Evolutionary conservation across 2,797 vertebrate species (phyloP).

Genomic region (Mormyrops boulengeri): DNA sequence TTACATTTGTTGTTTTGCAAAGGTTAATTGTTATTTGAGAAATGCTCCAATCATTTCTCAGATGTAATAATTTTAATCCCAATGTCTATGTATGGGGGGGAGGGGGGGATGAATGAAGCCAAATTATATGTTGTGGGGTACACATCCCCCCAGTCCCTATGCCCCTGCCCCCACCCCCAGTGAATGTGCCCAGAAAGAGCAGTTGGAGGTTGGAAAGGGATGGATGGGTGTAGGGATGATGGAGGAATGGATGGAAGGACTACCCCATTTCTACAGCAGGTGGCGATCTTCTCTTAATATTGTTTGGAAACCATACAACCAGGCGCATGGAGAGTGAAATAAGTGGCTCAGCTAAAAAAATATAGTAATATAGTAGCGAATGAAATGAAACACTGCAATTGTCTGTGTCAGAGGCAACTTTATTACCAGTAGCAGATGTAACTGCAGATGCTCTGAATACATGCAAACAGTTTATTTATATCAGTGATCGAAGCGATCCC

Average conservation of each 20-base stretch:
- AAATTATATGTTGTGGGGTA: background rate
- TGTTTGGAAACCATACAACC: background rate
- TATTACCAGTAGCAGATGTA: background rate
- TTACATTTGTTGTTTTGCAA: background rate
- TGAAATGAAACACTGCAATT: background rate
- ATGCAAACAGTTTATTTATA: background rate
- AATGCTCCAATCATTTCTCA: background rate
- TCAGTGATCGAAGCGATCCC: background rate
- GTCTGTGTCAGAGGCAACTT: background rate
- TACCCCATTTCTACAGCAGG: constrained; percentile 33
- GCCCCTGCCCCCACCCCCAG: background rate
- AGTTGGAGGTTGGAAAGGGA: background rate
- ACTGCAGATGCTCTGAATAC: background rate
- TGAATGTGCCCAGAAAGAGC: background rate
- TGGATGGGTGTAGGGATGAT: background rate
- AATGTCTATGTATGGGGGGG: background rate
- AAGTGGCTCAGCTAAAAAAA: background rate
- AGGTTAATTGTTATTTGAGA: background rate
- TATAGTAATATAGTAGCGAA: background rate
- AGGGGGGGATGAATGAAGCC: background rate
- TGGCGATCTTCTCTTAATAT: constrained; percentile 32
- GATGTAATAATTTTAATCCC: background rate
- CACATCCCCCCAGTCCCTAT: background rate
- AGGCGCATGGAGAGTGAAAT: background rate
- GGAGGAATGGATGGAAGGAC: background rate